A percentile compares a stretch with the other conserved stretches of the same genome.
These are phyloP conservation scores for Solenodon paradoxus DNA, from an alignment of 2,113 vertebrate genomes.

Conservation along the genomic window DNA sequence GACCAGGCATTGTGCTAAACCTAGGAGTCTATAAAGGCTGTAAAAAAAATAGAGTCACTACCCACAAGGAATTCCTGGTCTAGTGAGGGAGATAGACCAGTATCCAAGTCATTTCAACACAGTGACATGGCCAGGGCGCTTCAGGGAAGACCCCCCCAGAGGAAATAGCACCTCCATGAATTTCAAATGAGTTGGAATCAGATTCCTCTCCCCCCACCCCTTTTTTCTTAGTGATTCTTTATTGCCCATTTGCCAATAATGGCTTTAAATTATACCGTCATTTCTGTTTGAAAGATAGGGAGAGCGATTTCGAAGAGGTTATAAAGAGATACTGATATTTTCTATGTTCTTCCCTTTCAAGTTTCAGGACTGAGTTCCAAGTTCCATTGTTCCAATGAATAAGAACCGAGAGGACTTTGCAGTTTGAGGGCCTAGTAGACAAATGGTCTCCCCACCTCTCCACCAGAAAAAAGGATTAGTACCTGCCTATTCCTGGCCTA, in stretches of 20 bases:
- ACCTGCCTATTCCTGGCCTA: neutral
- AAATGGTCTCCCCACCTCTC: neutral
- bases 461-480: neutral
- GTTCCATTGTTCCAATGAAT: slow-evolving; percentile 21
- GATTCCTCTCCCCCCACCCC: neutral
- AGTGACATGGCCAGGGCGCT: neutral
- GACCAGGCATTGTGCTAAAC: neutral
- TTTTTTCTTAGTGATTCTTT: slow-evolving; percentile 39
- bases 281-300: slow-evolving; percentile 29
- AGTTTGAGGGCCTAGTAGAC: neutral
- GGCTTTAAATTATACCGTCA: neutral
- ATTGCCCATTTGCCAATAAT: slow-evolving; percentile 12
- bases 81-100: neutral
- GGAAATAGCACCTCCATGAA: neutral
- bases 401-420: neutral
- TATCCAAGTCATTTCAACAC: neutral
- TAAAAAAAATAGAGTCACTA: neutral
- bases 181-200: slow-evolving; percentile 32
- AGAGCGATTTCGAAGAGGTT: slow-evolving; percentile 17
- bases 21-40: neutral
- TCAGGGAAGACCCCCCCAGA: neutral
- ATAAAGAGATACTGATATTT: slow-evolving; percentile 42
- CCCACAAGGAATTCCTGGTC: neutral
- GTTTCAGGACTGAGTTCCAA: slow-evolving; percentile 7
- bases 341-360: slow-evolving; percentile 45